phyloP scores from a whole-genome alignment of 2,797 vertebrate species.

The Gymnoscopelus microlampas region DNA sequence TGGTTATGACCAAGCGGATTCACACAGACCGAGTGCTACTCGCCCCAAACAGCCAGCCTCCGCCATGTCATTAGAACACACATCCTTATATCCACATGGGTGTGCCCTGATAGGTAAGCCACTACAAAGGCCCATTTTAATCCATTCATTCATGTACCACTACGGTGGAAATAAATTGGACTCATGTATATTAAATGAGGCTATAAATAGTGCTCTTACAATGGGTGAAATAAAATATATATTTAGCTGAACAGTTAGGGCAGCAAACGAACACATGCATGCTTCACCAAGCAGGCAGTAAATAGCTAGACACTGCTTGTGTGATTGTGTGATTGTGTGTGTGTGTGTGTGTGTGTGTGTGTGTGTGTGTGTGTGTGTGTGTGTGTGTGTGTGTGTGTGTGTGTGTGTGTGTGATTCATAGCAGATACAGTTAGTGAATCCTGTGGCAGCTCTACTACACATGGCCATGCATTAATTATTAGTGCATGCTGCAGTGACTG shows the following conservation, averaged over 20 bases:
- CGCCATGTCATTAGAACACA: conserved; percentile 22
- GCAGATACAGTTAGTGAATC: conserved; percentile 46
- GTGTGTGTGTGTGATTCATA: conserved; percentile 30
- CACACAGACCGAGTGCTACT: conserved; percentile 42
- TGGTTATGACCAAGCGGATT: conserved; percentile 59
- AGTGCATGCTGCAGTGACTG: conserved; percentile 68
- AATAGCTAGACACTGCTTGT: conserved; percentile 44
- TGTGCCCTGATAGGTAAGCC: conserved; percentile 50
- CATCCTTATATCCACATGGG: conserved; percentile 44
- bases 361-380: conserved; percentile 28
- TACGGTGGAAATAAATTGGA: conserved; percentile 56
- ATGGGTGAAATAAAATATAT: conserved; percentile 56
- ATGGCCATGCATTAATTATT: conserved; percentile 73
- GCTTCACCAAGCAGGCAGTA: conserved; percentile 41
- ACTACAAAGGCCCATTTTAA: conserved; percentile 39
- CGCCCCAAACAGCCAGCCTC: conserved; percentile 48
- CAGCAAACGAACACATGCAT: conserved; percentile 47
- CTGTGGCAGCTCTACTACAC: conserved; percentile 58
- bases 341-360: conserved; percentile 33
- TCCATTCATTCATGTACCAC: conserved; percentile 67
- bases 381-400: conserved; percentile 36
- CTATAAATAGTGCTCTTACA: conserved; percentile 75
- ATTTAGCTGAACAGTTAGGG: conserved; percentile 59
- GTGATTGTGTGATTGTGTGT: conserved; percentile 32
- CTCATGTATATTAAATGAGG: conserved; percentile 78